Evolutionary conservation across 30 jellyfish, hydroid and myxozoan genomes (phyloP).

Genomic region (Nemopilema nomurai): DNA sequence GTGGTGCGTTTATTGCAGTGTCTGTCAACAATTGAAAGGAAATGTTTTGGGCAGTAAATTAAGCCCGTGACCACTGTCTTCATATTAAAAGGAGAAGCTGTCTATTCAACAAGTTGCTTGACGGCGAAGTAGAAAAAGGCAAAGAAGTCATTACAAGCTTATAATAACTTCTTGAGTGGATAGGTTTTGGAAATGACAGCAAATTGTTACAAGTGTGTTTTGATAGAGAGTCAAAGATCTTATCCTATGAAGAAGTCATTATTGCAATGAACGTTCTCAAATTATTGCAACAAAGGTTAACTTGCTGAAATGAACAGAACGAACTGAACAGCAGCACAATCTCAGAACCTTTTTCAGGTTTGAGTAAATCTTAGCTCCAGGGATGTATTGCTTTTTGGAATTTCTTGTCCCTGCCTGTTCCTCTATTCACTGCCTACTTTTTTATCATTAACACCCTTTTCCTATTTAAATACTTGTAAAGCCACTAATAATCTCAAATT

Average conservation of each 20-base stretch:
- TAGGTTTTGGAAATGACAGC: background rate
- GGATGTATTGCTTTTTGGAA: background rate
- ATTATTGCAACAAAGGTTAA: background rate
- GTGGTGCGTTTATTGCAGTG: too few species aligned
- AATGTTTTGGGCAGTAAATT: too few species aligned
- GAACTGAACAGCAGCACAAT: background rate
- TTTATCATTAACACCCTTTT: background rate
- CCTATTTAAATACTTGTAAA: background rate
- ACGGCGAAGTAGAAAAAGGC: background rate
- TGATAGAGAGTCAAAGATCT: background rate
- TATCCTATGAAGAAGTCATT: too few species aligned
- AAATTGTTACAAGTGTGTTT: background rate
- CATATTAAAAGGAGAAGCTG: too few species aligned
- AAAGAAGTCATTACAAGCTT: background rate
- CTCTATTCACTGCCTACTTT: background rate
- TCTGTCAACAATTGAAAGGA: too few species aligned
- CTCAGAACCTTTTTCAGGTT: background rate
- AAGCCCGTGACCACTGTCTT: too few species aligned
- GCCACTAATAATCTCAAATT: background rate
- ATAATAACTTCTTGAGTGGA: background rate
- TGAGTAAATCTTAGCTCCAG: background rate
- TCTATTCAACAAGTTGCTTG: background rate
- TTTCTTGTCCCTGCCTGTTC: background rate
- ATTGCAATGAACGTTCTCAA: background rate
- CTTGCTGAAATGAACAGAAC: background rate